Conservation (phyloP, 2,797 vertebrate species). For the Oreochromis grahami region DNA sequence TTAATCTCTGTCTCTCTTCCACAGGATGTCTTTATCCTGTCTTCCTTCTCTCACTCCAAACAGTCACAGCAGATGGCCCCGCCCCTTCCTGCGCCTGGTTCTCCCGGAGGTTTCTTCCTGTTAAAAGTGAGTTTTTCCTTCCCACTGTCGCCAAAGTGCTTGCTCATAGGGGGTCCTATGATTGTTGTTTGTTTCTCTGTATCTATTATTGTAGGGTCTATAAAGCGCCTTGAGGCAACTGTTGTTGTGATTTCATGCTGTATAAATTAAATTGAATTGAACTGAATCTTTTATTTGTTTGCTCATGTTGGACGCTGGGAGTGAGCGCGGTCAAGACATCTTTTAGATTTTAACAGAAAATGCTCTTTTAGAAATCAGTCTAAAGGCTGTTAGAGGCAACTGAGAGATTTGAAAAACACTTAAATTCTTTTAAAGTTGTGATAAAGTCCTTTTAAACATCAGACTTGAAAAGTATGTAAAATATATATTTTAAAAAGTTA, state of each 20-base stretch:
- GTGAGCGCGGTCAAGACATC: accelerated
- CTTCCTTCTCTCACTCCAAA: neutral
- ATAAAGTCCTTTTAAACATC: neutral
- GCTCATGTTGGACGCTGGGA: accelerated
- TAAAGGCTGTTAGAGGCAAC: neutral
- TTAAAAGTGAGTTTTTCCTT: neutral
- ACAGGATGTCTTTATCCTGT: neutral
- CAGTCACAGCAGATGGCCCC: neutral
- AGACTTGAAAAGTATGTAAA: neutral
- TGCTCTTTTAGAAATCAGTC: neutral
- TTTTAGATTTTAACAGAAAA: neutral
- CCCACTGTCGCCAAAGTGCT: accelerated
- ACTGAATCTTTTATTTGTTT: accelerated
- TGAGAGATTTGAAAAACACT: neutral
- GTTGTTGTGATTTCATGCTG: too few relatives aligned
- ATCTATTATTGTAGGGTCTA: too few relatives aligned
- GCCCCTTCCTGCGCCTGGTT: neutral
- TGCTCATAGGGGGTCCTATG: neutral
- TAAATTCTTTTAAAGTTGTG: neutral
- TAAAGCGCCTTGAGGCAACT: too few relatives aligned
- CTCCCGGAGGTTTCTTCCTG: accelerated
- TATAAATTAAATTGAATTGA: accelerated
- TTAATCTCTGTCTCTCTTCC: neutral
- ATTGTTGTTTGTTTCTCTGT: accelerated
- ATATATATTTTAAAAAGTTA: neutral